These are phyloP conservation scores for Tiaroga cobitis DNA, from an alignment of 2,797 vertebrate genomes.

Conservation along the genomic window DNA sequence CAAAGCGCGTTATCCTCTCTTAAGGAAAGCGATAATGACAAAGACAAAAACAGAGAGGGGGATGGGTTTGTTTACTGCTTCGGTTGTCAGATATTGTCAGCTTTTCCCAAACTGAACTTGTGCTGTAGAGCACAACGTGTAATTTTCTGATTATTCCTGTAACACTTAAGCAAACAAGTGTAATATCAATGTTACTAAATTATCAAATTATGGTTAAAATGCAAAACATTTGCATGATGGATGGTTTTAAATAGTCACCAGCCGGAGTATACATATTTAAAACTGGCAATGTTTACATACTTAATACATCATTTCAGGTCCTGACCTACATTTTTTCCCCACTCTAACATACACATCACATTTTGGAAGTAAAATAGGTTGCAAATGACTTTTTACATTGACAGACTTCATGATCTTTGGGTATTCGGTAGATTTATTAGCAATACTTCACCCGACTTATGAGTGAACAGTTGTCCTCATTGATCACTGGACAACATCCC, in stretches of 20 bases:
- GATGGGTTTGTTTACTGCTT: constrained; percentile 41
- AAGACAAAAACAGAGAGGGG: constrained; percentile 46
- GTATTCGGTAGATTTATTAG: not conserved
- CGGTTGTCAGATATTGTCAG: constrained; percentile 31
- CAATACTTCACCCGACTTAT: constrained; percentile 41
- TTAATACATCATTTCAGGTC: not conserved
- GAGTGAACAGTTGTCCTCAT: constrained; percentile 70
- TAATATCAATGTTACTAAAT: not conserved
- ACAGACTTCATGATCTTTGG: not conserved
- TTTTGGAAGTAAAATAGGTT: not conserved
- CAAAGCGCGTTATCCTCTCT: constrained; percentile 80
- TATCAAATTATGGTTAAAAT: not conserved
- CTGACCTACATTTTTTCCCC: not conserved
- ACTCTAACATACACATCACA: not conserved
- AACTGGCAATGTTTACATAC: not conserved
- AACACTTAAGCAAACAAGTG: constrained; percentile 2
- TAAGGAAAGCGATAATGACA: constrained; percentile 66
- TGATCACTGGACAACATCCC: constrained; percentile 60
- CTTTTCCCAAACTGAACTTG: not conserved
- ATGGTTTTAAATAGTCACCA: not conserved
- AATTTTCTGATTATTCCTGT: constrained; percentile 3
- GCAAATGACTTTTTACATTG: not conserved
- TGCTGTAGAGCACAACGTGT: not conserved
- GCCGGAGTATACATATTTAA: not conserved
- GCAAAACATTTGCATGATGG: not conserved